Evolutionary conservation across 1,140 invertebrate species (phyloP), one percentile per base, ranked within the genome.

Genomic region (Rhyacophila brunnea): DNA sequence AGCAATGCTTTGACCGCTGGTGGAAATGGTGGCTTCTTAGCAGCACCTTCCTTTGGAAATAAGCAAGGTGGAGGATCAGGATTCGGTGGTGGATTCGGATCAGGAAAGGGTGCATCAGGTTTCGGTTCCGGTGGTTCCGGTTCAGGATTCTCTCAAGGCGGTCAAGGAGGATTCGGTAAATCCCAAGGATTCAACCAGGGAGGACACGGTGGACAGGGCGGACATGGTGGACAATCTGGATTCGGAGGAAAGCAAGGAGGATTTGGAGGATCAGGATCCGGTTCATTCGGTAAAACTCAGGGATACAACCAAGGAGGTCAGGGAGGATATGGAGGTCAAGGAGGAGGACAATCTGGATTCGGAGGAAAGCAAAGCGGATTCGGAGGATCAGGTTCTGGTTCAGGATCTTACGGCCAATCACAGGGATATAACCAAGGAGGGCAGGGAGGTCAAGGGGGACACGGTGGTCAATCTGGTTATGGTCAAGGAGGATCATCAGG

Each of bases 1-100:
- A 68, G 78, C 45, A 70, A 72, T 32, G 80, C 78, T 2, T 68
- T 69, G 17, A 69, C 67, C 38, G 74, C 73, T 10, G 75, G 74
- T 18, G 78, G 77, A 4, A 66, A 58, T 20, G 70, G 74, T 40
- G 36, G 48, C 15, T 60, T 65, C 48, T 47, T 67, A 17, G 56
- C 53, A 23, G 54, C 62, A 1, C 66, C 64, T 1, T 58, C 58
- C 4, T 48, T 36, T 50, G 10, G 54, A 40, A 11, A 62, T 54
- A 44, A 47, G 44, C 14, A 48, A 28, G 18, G 32, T 18, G 34
- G 48, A 11, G 14, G 34, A 14, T 35, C 34, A 36, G 23, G 23
- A 28, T 28, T 28, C 23, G 23, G 23, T 19, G 3, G 17, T 23
- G 23, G 23, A 28, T 28, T 9, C 14, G 46, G 45, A 18, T 32